phyloP scores from a whole-genome alignment of 2,113 vertebrate species.

The Myotis brandtii region DNA sequence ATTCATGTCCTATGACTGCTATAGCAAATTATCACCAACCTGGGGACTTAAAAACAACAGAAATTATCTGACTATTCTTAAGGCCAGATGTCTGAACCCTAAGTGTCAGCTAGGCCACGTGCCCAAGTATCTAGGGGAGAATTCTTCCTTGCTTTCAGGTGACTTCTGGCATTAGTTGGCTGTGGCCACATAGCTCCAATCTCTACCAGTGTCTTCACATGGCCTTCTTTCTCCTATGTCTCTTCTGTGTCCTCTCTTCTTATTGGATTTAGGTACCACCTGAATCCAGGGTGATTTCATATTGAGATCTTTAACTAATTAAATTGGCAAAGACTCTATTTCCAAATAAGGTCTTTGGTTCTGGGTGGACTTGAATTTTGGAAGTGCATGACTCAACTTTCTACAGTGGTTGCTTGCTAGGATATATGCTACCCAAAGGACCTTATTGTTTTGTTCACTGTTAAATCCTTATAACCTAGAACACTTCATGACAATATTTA shows the following conservation, averaged over 20 bases:
- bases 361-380: conserved; percentile 4
- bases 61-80: background rate
- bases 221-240: background rate
- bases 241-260: background rate
- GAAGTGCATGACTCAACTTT: background rate
- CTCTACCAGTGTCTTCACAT: background rate
- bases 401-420: background rate
- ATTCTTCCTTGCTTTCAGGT: background rate
- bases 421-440: background rate
- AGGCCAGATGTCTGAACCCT: background rate
- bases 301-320: background rate
- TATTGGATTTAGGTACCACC: background rate
- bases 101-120: background rate
- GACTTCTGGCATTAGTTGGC: background rate
- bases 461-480: background rate
- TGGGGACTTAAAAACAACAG: background rate
- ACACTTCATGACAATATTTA: background rate
- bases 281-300: background rate
- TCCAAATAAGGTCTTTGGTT: background rate
- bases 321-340: background rate
- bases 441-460: background rate
- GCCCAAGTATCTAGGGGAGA: background rate
- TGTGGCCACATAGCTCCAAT: background rate
- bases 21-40: background rate
- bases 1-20: background rate